Evolutionary conservation across 2,888 invertebrate genomes (phyloP), one percentile per base, ranked within the genome.

Genomic region (Geophilus truncorum): DNA sequence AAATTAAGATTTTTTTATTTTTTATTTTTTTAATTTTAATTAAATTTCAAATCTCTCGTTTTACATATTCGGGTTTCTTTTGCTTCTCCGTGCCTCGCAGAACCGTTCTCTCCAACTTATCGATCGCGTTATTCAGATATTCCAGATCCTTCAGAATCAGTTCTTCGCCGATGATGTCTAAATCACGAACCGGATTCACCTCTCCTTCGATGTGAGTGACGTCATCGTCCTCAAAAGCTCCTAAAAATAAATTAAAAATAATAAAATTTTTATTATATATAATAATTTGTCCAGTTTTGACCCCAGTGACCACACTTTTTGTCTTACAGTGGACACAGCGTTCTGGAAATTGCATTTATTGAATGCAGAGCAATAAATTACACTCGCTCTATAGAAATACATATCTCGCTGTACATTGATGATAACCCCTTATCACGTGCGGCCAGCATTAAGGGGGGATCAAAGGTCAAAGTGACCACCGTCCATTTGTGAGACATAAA

Each of bases 171-270:
- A 99, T 99, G 80, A 98, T 98, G 85, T 96, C 97, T 86, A 99
- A 89, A 89, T 99, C 99, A 80, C 99, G 90, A 0, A 97, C 92
- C 0, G 99, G 99, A 87, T 99, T 93, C 1, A 99, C 97, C 82
- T 99, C 98, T 0, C 99, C 99, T 87, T 99, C 99, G 0, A 99
- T 93, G 87, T 99, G 99, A 78, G 95, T 97, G 0, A 99, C 97
- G 85, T 98, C 97, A 81, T 96, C 95, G 86, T 98, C 97, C 83
- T 98, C 98, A 87, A 99, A 99, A 9, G 96, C 97, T 86, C 96
- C 96, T 96, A 85, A 9, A 83, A 78, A 12, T 32, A 79, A 9
- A 21, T 70, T 81, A 75, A 45, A 82, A 62, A 77, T 10, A 77
- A 30, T 30, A 30, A 77, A 30, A 30, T 28, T 77, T 12, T 34